Evolutionary conservation across 2,888 invertebrate genomes (phyloP), one percentile per base, ranked within the genome.

Genomic region (Lacanobia wlatinum): DNA sequence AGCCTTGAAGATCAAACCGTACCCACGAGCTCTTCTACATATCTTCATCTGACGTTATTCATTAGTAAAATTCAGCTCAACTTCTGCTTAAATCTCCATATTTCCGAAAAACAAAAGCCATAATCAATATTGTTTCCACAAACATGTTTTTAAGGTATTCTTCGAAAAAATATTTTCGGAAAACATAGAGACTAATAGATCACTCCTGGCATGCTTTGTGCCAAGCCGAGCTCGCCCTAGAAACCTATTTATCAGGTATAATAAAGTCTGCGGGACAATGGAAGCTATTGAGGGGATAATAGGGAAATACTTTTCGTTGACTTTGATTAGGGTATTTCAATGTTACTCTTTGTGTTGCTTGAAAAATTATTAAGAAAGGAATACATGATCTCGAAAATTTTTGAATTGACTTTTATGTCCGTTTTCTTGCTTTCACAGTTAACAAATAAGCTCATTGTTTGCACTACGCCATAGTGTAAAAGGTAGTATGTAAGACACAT

Each of bases 81-180:
- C 34, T 71, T 74, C 77, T 77, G 79, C 77, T 87, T 83, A 84
- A 87, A 88, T 88, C 86, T 84, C 72, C 73, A 72, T 83, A 83
- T 87, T 84, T 79, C 74, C 68, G 73, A 77, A 80, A 84, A 84
- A 85, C 87, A 88, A 87, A 87, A 88, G 80, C 88, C 87, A 89
- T 89, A 86, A 91, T 91, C 91, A 89, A 85, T 82, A 86, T 80
- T 89, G 89, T 89, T 89, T 89, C 87, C 89, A 86, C 88, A 93
- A 94, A 93, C 93, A 93, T 94, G 92, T 93, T 94, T 93, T 92
- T 85, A 83, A 73, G 80, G 82, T 72, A 76, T 61, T 78, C 40
- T 40, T 16, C 63, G 79, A 86, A 91, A 90, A 90, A 89, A 90
- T 88, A 86, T 87, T 88, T 88, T 84, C 78, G 18, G 21, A 72